Base-by-base conservation (phyloP, 2,888 invertebrate genomes). In the Cephus pulcher region DNA sequence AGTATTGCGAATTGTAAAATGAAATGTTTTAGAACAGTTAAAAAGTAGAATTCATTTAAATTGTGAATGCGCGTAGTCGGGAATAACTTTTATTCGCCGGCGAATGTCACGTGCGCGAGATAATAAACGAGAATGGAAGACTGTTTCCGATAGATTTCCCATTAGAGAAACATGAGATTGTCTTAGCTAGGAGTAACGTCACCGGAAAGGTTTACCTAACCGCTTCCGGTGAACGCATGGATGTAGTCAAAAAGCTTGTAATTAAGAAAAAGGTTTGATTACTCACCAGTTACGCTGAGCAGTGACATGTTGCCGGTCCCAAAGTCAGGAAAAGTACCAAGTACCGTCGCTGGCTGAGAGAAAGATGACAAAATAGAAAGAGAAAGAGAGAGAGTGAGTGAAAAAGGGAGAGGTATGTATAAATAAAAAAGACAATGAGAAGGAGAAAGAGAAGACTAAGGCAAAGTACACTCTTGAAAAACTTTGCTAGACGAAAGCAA, bases 221-320 rank as follows among this genome's bases (percentile, higher is more conserved):
- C 56, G 9, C 23, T 56, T 56, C 56, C 56, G 23, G 56, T 9
- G 9, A 9, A 56, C 56, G 23, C 56, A 23, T 23, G 23, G 1
- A 9, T 15, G 2, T 15, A 23, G 23, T 56, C 23, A 9, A 56
- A 23, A 56, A 56, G 23, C 9, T 56, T 56, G 1, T 9, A 9
- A 23, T 9, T 56, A 56, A 23, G 15, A 6, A 23, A 40, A 23
- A 9, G 56, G 56, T 78, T 73, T n/a, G 73, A 34, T 34, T 15
- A 76, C 88, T 88, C 73, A 89, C 89, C 89, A 83, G 87, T 89
- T 79, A 89, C 89, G 84, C 85, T 88, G 82, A 89, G 88, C 81
- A 89, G 86, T 83, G 89, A 88, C 89, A 89, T 89, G 82, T 56
- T 56, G 56, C 56, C 56, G 74, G 76, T 75, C 76, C 76, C 73